Conservation (phyloP, 2,888 invertebrate species). For the Perizoma affinitatum region DNA sequence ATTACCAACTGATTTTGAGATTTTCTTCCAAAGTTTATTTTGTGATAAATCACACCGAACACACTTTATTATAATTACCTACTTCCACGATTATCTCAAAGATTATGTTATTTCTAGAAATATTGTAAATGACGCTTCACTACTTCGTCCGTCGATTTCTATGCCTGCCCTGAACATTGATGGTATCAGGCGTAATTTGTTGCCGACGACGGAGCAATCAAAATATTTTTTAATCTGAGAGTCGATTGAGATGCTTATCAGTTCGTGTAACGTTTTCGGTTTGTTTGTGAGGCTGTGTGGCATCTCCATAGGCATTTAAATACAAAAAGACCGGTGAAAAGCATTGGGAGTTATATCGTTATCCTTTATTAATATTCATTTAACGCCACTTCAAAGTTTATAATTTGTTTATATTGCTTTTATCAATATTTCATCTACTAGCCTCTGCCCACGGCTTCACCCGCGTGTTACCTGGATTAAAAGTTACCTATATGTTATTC, state of each 20-base stretch:
- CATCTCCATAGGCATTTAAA: constrained; percentile 21
- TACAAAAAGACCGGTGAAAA: constrained; percentile 20
- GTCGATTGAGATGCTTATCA: constrained; percentile 65
- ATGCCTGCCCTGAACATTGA: constrained; percentile 35
- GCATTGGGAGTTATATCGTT: not conserved
- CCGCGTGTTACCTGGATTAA: no score
- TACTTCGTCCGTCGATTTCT: constrained; percentile 12
- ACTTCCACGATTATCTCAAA: constrained; percentile 8
- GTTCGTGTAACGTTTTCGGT: constrained; percentile 60
- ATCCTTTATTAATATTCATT: no score
- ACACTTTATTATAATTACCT: constrained; percentile 20
- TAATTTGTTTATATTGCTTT: no score
- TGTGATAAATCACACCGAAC: not conserved
- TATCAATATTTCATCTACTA: no score
- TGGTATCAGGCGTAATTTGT: constrained; percentile 71
- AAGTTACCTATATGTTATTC: no score
- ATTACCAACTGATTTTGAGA: no score
- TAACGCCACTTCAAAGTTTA: no score
- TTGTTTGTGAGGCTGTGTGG: constrained; percentile 42
- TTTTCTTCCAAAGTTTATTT: no score
- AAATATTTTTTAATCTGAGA: constrained; percentile 71
- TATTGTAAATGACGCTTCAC: constrained; percentile 26
- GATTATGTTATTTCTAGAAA: constrained; percentile 24
- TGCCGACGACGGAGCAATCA: constrained; percentile 63
- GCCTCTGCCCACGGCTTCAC: no score